Evolutionary conservation across 1,140 invertebrate species (phyloP).

Genomic region (Leptinotarsa defecta): DNA sequence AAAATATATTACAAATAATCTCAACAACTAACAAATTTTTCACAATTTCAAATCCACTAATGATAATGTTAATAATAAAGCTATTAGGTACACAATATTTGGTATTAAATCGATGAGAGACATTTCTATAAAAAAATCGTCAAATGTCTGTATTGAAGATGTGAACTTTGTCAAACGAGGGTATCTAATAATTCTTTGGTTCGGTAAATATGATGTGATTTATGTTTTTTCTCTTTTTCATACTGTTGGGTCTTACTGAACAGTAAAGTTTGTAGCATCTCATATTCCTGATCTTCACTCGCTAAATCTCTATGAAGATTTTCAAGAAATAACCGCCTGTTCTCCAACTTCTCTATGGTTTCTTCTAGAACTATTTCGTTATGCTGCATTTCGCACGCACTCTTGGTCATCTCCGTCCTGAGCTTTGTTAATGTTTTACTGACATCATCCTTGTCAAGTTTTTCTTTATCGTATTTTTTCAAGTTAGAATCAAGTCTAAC

Average conservation of each 20-base stretch:
- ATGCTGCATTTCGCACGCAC: conserved; percentile 67
- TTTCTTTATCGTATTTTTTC: conserved; percentile 66
- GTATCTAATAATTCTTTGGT: conserved; percentile 58
- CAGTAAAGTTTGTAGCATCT: conserved; percentile 54
- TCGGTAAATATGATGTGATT: conserved; percentile 42
- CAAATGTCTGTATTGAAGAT: not conserved
- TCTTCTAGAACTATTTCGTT: conserved; percentile 66
- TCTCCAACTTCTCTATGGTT: conserved; percentile 66
- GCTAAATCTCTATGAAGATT: conserved; percentile 68
- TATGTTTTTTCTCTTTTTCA: conserved; percentile 25
- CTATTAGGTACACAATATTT: conserved; percentile 54
- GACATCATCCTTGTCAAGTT: conserved; percentile 58
- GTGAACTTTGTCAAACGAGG: conserved; percentile 49
- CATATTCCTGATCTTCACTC: conserved; percentile 64
- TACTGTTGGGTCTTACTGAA: conserved; percentile 43
- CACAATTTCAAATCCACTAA: conserved; percentile 22
- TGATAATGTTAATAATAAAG: conserved; percentile 32
- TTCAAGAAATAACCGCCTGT: conserved; percentile 66
- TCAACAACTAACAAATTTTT: conserved; percentile 6
- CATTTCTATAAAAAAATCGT: not conserved
- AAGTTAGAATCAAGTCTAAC: conserved; percentile 69
- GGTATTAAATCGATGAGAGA: conserved; percentile 46
- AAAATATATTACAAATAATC: conserved; percentile 27
- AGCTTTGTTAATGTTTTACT: conserved; percentile 59
- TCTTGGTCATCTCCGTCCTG: conserved; percentile 62